These are phyloP conservation scores for Cephus spinipes DNA, from an alignment of 2,888 invertebrate genomes.

Conservation along the genomic window DNA sequence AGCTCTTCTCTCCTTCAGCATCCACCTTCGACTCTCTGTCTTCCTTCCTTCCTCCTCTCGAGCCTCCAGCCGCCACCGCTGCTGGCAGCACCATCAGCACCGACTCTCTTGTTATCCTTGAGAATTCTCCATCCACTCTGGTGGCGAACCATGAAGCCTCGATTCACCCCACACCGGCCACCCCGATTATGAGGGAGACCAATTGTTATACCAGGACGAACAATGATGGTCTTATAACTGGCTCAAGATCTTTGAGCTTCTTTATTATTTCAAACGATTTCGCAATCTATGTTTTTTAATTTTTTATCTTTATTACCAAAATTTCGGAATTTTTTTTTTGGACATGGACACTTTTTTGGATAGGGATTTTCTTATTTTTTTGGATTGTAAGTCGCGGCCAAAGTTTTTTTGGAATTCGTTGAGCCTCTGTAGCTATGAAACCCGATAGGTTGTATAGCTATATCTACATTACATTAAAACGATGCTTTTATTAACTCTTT, in stretches of 20 bases:
- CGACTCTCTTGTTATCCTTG: background rate
- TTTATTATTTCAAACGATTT: background rate
- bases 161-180: conserved; percentile 22
- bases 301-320: background rate
- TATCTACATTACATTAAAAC: conserved; percentile 45
- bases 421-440: background rate
- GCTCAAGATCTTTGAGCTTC: conserved; percentile 10
- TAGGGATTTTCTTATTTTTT: no score
- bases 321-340: no score
- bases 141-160: conserved; percentile 27
- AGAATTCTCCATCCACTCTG: background rate
- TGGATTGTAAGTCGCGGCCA: no score
- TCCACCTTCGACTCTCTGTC: conserved; percentile 20
- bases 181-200: conserved; percentile 44
- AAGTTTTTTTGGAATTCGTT: no score
- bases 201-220: conserved; percentile 50
- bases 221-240: conserved; percentile 31
- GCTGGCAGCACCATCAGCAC: background rate
- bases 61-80: conserved; percentile 1
- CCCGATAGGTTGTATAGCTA: conserved; percentile 22
- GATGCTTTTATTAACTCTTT: conserved; percentile 60
- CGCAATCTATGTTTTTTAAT: background rate
- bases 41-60: conserved; percentile 8
- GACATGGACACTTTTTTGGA: no score
- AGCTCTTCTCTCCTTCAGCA: background rate